Evolutionary conservation across 2,113 vertebrate genomes (phyloP).

Genomic region (Ancistrus triradiatus): DNA sequence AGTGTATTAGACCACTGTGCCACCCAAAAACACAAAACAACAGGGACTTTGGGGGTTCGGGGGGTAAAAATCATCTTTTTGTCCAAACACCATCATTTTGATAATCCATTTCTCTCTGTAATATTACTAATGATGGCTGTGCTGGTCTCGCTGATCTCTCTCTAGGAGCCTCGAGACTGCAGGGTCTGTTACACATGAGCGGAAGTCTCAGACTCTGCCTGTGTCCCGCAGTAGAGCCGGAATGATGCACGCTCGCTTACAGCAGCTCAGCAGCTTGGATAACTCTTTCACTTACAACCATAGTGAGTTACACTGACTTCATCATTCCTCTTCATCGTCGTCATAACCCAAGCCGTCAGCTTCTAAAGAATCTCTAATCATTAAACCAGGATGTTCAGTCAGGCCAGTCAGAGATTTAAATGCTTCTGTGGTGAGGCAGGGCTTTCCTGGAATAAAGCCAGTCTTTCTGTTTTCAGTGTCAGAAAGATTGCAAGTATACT

Average conservation of each 20-base stretch:
- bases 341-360: constrained; percentile 18
- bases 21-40: too few species aligned
- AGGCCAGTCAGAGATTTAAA: not conserved
- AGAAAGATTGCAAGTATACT: constrained; percentile 99
- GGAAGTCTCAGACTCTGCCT: constrained; percentile 99
- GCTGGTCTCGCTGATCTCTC: constrained; percentile 81
- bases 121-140: constrained; percentile 67
- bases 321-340: too few species aligned
- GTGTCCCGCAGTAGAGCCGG: constrained; percentile 99
- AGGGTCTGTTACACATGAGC: constrained; percentile 94
- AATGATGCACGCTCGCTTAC: constrained; percentile 98
- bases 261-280: constrained; percentile 99
- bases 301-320: constrained; percentile 79
- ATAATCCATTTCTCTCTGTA: too few species aligned
- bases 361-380: too few species aligned
- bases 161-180: constrained; percentile 92
- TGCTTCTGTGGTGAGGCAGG: constrained; percentile 30
- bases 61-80: too few species aligned
- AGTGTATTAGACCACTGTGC: too few species aligned
- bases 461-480: constrained; percentile 98
- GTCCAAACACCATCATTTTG: too few species aligned
- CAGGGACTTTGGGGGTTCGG: too few species aligned
- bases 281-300: constrained; percentile 99
- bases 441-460: constrained; percentile 71
- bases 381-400: too few species aligned